Conservation (phyloP, 2,888 invertebrate genomes). For the Linnaemya tessellans region DNA sequence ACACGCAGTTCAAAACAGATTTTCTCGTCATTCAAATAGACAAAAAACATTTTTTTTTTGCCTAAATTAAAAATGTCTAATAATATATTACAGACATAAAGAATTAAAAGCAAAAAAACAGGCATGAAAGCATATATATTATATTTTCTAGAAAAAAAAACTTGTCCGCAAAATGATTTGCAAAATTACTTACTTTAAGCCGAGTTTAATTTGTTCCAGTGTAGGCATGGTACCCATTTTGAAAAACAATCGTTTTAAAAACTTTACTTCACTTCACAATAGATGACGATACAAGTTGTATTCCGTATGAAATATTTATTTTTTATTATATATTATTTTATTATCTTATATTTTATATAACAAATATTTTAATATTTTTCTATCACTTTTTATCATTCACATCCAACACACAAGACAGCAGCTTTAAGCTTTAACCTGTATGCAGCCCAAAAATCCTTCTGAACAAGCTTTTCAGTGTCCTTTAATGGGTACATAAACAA, state of each 20-base stretch:
- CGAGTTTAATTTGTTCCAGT: slow-evolving; percentile 81
- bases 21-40: not conserved
- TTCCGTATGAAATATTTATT: slow-evolving; percentile 5
- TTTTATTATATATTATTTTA: slow-evolving; percentile 17
- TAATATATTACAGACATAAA: not conserved
- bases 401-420: slow-evolving; percentile 25
- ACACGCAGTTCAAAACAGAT: not conserved
- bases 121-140: not conserved
- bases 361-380: slow-evolving; percentile 21
- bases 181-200: slow-evolving; percentile 79
- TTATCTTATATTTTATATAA: slow-evolving; percentile 31
- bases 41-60: not conserved
- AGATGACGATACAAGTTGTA: not conserved
- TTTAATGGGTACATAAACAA: slow-evolving; percentile 43
- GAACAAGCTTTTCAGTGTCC: slow-evolving; percentile 60
- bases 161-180: no score
- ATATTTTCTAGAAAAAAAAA: no score
- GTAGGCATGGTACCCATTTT: slow-evolving; percentile 81
- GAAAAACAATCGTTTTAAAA: not conserved
- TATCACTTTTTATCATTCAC: slow-evolving; percentile 33
- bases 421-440: slow-evolving; percentile 38
- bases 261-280: not conserved
- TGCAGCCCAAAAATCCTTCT: slow-evolving; percentile 38
- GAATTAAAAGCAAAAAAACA: not conserved
- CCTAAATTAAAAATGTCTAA: not conserved